Evolutionary conservation across 2,113 vertebrate genomes (phyloP).

Genomic region (Semicossyphus pulcher): DNA sequence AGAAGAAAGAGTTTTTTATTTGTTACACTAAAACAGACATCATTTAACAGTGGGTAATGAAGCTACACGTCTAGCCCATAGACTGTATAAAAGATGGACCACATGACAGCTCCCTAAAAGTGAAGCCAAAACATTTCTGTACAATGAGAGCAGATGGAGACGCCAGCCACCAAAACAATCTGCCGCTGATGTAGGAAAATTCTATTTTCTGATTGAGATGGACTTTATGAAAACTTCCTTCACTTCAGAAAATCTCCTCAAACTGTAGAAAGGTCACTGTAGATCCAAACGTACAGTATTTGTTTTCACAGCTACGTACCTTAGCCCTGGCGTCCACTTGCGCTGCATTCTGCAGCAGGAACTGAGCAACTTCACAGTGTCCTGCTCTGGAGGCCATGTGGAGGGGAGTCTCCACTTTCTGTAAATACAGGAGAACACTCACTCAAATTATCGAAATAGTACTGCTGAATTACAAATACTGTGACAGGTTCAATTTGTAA

Average conservation of each 20-base stretch:
- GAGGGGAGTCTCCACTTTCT: conserved; percentile 98
- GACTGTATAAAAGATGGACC: too few relatives aligned
- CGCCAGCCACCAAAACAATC: too few relatives aligned
- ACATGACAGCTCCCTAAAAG: too few relatives aligned
- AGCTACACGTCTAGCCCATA: too few relatives aligned
- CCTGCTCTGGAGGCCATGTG: conserved; percentile 98
- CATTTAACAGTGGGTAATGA: not conserved
- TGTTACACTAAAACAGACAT: not conserved
- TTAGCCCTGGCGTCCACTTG: conserved; percentile 97
- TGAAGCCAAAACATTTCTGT: too few relatives aligned
- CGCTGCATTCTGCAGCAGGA: conserved; percentile 95
- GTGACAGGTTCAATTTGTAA: not conserved
- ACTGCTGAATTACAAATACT: too few relatives aligned
- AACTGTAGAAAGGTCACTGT: too few relatives aligned
- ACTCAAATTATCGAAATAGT: not conserved
- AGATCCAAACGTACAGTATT: not conserved
- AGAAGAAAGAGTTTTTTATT: not conserved
- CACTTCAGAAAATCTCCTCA: too few relatives aligned
- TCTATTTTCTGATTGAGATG: too few relatives aligned
- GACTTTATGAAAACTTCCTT: too few relatives aligned
- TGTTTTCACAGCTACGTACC: conserved; percentile 76
- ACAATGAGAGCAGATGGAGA: too few relatives aligned
- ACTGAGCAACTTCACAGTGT: conserved; percentile 94
- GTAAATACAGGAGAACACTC: conserved; percentile 7
- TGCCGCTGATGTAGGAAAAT: too few relatives aligned